Base-by-base conservation (phyloP, 2,797 vertebrate genomes). In the Lutjanus argentimaculatus region DNA sequence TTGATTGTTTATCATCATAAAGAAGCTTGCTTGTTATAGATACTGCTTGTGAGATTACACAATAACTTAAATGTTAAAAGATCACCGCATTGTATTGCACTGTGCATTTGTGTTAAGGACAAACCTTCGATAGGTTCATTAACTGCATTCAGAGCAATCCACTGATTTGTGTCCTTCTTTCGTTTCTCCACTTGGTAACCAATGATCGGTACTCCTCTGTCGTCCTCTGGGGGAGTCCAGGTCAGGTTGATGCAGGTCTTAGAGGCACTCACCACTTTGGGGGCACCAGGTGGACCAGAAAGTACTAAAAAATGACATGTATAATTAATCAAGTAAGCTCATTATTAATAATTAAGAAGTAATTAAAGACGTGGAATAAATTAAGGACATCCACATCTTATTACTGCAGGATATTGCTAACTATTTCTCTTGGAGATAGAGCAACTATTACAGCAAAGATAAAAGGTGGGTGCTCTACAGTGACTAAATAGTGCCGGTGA, bases 161-260 rank as follows among this genome's bases (percentile, higher is more conserved):
- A 98, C 51, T 91, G 85, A 51, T 75, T 82, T 53, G 96, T 96
- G 6, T 97, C 96, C 77, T 95, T 96, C 91, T 96, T 97, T 51
- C 94, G 85, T 76, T 97, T 97, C 64, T 98, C 97, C 15, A 97
- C 0, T 0, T 95, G 73, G 74, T 98, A 98, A 25, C 97, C 97
- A 75, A 95, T 82, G 67, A 97, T 93, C 0, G 78, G 85, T 78
- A 91, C 95, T 7, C 93, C 93, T 62, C 92, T 93, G 0, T 93
- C 91, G 22, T 96, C 94, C 52, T 21, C 77, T 1, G 97, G 97
- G 8, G 93, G 89, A 0, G 82, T 92, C 97, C 97, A 97, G 5
- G 91, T 91, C 67, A 98, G 88, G 0, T 93, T 94, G 87, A 97
- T 92, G 57, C 86, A 90, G 48, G 91, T 93, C 85, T 92, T 97